Evolutionary conservation across 2,888 invertebrate species (phyloP).

Genomic region (Strigamia maritima): DNA sequence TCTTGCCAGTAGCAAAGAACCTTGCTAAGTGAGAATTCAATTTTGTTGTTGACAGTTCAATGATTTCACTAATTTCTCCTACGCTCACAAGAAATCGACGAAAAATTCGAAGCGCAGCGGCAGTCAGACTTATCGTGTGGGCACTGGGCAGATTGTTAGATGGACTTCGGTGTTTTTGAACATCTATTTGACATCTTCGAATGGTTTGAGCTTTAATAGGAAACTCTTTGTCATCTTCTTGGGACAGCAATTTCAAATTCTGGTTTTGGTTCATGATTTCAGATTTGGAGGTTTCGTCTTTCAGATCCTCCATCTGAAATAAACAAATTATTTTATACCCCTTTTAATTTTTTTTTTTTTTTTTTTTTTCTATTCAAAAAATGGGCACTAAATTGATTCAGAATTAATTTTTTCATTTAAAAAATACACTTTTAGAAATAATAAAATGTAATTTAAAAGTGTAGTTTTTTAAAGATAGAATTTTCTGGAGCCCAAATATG

Average conservation of each 20-base stretch:
- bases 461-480: not conserved
- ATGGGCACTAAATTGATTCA: not conserved
- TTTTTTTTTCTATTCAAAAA: not conserved
- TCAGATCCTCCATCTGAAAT: not conserved
- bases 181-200: not conserved
- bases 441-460: not conserved
- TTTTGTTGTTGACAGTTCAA: not conserved
- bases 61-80: constrained; percentile 17
- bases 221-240: not conserved
- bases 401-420: not conserved
- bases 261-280: not conserved
- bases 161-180: not conserved
- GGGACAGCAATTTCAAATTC: not conserved
- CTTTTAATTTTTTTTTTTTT: too few relatives aligned
- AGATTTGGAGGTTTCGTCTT: not conserved
- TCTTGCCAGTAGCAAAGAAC: constrained; percentile 22
- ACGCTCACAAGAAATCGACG: constrained; percentile 8
- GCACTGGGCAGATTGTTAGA: not conserved
- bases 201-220: too few relatives aligned
- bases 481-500: constrained; percentile 34
- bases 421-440: not conserved
- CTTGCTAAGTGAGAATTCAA: not conserved
- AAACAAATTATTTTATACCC: constrained; percentile 37
- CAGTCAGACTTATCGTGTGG: constrained; percentile 25
- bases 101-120: constrained; percentile 20